Percentiles rank a stretch among this genome's conserved stretches.
Conservation (phyloP, 2,888 invertebrate species). For the Drosophila melanosoma region DNA sequence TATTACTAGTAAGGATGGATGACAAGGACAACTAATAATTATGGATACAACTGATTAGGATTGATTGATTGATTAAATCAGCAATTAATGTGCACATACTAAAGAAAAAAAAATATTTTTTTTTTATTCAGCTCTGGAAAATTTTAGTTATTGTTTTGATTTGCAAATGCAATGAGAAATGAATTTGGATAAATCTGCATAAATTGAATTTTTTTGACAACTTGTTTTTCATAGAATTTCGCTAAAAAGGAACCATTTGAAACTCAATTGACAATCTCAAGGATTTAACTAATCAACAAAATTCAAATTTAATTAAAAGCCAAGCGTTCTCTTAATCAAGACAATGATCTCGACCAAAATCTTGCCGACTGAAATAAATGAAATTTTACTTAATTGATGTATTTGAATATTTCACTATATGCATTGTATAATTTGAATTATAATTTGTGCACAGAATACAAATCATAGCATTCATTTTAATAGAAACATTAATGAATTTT, state of each 20-base stretch:
- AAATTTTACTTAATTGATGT: neutral
- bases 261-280: no score
- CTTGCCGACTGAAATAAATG: neutral
- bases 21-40: no score
- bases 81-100: no score
- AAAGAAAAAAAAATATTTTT: no score
- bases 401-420: neutral
- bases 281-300: neutral
- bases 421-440: neutral
- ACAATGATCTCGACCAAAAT: neutral
- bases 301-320: neutral
- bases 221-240: neutral
- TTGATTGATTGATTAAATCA: no score
- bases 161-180: no score
- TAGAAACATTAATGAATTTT: neutral
- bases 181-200: no score
- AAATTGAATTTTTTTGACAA: neutral
- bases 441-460: neutral
- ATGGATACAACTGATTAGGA: no score
- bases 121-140: no score
- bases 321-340: neutral
- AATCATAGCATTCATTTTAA: neutral
- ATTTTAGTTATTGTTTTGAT: no score
- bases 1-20: no score
- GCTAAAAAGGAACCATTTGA: neutral